Evolutionary conservation across 2,113 vertebrate genomes (phyloP).

Genomic region (Muscicapa adusta): DNA sequence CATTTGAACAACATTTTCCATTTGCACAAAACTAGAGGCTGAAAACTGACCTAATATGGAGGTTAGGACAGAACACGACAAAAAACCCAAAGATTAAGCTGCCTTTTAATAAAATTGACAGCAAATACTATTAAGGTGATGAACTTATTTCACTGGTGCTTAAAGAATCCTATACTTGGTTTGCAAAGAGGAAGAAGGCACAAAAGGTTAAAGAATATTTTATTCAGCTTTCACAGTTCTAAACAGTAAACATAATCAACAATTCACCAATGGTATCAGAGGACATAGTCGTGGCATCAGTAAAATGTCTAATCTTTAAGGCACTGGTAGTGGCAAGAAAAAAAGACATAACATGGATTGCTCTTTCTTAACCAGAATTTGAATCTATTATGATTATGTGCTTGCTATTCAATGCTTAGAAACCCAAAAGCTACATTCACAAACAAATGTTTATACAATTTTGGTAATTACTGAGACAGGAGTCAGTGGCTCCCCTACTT

Average conservation of each 20-base stretch:
- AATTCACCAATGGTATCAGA: not conserved
- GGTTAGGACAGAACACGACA: not conserved
- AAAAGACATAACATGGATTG: not conserved
- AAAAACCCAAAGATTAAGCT: not conserved
- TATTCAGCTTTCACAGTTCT: constrained; percentile 64
- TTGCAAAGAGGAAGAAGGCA: not conserved
- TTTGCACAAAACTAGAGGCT: not conserved
- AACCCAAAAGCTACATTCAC: not conserved
- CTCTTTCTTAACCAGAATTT: not conserved
- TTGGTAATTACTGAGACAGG: not conserved
- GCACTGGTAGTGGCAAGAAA: constrained; percentile 43
- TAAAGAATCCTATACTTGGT: not conserved
- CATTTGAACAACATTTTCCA: not conserved
- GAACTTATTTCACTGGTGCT: not conserved
- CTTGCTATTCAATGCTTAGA: not conserved
- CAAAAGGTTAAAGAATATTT: constrained; percentile 46
- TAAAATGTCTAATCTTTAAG: constrained; percentile 61
- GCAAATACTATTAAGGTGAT: not conserved
- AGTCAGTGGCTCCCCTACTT: not conserved
- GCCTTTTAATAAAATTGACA: not conserved
- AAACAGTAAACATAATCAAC: constrained; percentile 50
- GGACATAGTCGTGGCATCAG: not conserved
- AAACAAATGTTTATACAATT: not conserved
- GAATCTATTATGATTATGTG: not conserved
- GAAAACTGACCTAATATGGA: not conserved